phyloP scores from a whole-genome alignment of 2,797 vertebrate species.

The Neoniphon sammara region DNA sequence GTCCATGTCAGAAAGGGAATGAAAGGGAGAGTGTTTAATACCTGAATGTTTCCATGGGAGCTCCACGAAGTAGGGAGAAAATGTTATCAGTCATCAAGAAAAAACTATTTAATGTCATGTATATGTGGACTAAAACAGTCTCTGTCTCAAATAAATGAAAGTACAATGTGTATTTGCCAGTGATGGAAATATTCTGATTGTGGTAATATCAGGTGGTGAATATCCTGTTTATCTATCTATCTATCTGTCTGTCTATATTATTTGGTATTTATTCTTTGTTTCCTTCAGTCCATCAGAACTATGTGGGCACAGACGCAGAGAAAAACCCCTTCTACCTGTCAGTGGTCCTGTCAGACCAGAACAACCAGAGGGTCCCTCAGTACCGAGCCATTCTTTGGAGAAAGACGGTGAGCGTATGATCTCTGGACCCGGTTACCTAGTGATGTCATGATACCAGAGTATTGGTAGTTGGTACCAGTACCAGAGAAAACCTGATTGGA shows the following conservation, averaged over 20 bases:
- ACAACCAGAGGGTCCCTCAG: constrained; percentile 96
- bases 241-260: too few relatives aligned
- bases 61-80: background rate
- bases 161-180: background rate
- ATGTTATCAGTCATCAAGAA: background rate
- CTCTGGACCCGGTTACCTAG: background rate
- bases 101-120: background rate
- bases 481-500: too few relatives aligned
- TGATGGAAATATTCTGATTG: background rate
- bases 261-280: constrained; percentile 42
- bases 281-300: constrained; percentile 95
- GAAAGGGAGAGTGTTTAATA: constrained; percentile 1
- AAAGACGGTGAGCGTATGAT: constrained; percentile 88
- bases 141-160: background rate
- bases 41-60: background rate
- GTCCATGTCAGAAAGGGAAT: background rate
- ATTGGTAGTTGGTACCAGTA: too few relatives aligned
- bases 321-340: constrained; percentile 98
- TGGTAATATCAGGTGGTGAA: background rate
- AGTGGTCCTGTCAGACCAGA: constrained; percentile 97
- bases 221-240: background rate
- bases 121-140: background rate
- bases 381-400: constrained; percentile 98
- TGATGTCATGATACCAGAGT: too few relatives aligned
- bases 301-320: constrained; percentile 94